Evolutionary conservation across 1,140 invertebrate species (phyloP).

Genomic region (Argopecten irradians): DNA sequence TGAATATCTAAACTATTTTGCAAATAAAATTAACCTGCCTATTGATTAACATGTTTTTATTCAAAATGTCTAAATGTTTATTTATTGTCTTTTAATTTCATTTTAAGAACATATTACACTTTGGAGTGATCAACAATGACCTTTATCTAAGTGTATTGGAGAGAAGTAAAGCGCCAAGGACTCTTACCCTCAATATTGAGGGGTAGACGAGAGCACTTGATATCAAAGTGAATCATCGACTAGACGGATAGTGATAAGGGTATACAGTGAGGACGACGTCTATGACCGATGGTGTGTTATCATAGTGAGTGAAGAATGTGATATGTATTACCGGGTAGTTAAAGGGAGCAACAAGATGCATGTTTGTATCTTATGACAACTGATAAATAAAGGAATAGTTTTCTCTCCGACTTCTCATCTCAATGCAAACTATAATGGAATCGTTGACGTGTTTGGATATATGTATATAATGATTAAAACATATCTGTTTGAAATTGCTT

Average conservation of each 20-base stretch:
- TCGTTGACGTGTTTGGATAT: too few relatives aligned
- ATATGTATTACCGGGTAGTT: not conserved
- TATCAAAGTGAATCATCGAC: conserved; percentile 10
- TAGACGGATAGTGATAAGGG: not conserved
- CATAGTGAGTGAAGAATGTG: not conserved
- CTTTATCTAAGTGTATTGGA: too few relatives aligned
- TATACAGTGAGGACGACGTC: not conserved
- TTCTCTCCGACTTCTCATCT: too few relatives aligned
- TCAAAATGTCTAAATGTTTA: too few relatives aligned
- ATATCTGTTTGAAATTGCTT: too few relatives aligned
- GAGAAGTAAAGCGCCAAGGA: too few relatives aligned
- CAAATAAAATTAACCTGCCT: too few relatives aligned
- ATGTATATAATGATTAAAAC: too few relatives aligned
- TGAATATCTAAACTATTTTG: too few relatives aligned
- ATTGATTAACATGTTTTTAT: too few relatives aligned
- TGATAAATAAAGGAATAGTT: not conserved
- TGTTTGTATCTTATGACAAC: not conserved
- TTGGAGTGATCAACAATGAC: not conserved
- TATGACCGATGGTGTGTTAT: not conserved
- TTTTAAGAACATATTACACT: not conserved
- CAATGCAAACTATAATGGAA: too few relatives aligned
- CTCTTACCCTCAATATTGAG: not conserved
- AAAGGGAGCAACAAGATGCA: not conserved
- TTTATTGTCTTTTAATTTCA: not conserved
- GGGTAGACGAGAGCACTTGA: not conserved